Percentiles rank a stretch among this genome's conserved stretches.
Evolutionary conservation across 2,888 invertebrate genomes (phyloP).

Genomic region (Melieria picta): DNA sequence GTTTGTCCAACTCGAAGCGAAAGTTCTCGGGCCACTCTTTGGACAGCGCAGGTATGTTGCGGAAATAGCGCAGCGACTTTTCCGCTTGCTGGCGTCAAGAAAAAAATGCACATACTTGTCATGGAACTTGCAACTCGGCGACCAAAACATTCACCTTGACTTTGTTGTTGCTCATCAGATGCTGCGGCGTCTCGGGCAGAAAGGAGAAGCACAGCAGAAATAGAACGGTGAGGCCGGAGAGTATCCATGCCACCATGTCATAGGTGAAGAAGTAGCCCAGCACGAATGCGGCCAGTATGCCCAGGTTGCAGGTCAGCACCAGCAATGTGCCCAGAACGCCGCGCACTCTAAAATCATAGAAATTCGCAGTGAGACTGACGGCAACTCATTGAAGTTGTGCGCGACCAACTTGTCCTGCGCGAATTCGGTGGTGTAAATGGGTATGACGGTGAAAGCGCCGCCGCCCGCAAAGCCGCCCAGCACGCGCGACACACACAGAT

Average conservation of each 20-base stretch:
- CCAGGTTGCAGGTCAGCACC: slow-evolving; percentile 58
- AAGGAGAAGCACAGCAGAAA: slow-evolving; percentile 55
- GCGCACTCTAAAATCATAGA: slow-evolving; percentile 57
- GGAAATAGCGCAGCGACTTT: slow-evolving; percentile 57
- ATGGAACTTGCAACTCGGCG: neutral
- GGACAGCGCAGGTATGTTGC: slow-evolving; percentile 52
- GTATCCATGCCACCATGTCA: slow-evolving; percentile 51
- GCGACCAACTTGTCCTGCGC: slow-evolving; percentile 56
- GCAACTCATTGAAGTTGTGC: neutral
- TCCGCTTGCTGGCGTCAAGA: slow-evolving; percentile 55
- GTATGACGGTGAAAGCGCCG: slow-evolving; percentile 54
- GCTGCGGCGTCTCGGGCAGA: slow-evolving; percentile 63
- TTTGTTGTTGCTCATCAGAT: slow-evolving; percentile 53
- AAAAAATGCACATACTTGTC: neutral
- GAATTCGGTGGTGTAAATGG: slow-evolving; percentile 60
- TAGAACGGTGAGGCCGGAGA: slow-evolving; percentile 48
- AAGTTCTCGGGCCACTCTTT: slow-evolving; percentile 53
- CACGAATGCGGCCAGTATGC: slow-evolving; percentile 57
- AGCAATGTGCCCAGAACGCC: slow-evolving; percentile 61
- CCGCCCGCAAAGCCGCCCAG: slow-evolving; percentile 60
- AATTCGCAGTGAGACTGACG: no score
- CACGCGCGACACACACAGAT: slow-evolving; percentile 56
- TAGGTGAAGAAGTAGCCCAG: slow-evolving; percentile 58
- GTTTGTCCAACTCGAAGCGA: slow-evolving; percentile 56
- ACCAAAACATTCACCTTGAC: slow-evolving; percentile 42